Evolutionary conservation across 2,113 vertebrate genomes (phyloP).

Genomic region (western clawed frog (Xenopus tropicalis)): DNA sequence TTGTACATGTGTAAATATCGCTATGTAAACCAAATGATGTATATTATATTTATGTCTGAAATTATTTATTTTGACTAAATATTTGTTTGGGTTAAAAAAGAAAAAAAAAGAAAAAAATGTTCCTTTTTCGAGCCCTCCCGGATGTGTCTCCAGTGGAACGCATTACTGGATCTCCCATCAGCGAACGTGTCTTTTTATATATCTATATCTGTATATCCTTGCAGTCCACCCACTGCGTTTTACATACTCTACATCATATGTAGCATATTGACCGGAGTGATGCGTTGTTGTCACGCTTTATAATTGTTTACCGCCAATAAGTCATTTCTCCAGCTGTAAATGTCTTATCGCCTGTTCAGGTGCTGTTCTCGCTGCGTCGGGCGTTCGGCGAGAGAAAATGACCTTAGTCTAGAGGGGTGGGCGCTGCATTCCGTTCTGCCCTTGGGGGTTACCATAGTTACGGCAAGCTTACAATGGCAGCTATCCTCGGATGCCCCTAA

Average conservation of each 20-base stretch:
- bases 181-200: not conserved
- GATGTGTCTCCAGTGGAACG: slow-evolving; percentile 40
- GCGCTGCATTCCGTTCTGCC: no score
- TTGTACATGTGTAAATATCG: slow-evolving; percentile 47
- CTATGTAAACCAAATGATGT: slow-evolving; percentile 66
- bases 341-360: slow-evolving; percentile 61
- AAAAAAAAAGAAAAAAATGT: slow-evolving; percentile 24
- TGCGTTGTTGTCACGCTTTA: slow-evolving; percentile 71
- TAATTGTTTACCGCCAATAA: slow-evolving; percentile 68
- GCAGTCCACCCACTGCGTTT: slow-evolving; percentile 74
- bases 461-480: no score
- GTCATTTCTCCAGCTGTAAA: slow-evolving; percentile 62
- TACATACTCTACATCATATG: slow-evolving; percentile 75
- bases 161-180: slow-evolving; percentile 5
- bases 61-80: slow-evolving; percentile 84
- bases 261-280: slow-evolving; percentile 69
- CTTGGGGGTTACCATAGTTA: no score
- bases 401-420: no score
- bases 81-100: slow-evolving; percentile 78
- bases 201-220: slow-evolving; percentile 22
- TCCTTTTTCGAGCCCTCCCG: no score
- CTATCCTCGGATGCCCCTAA: no score
- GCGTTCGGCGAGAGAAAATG: no score
- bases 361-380: slow-evolving; percentile 60
- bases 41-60: slow-evolving; percentile 80